A percentile compares a stretch with the other conserved stretches of the same genome.
Conservation (phyloP, 2,113 vertebrate genomes). For the Eurystomus gularis region DNA sequence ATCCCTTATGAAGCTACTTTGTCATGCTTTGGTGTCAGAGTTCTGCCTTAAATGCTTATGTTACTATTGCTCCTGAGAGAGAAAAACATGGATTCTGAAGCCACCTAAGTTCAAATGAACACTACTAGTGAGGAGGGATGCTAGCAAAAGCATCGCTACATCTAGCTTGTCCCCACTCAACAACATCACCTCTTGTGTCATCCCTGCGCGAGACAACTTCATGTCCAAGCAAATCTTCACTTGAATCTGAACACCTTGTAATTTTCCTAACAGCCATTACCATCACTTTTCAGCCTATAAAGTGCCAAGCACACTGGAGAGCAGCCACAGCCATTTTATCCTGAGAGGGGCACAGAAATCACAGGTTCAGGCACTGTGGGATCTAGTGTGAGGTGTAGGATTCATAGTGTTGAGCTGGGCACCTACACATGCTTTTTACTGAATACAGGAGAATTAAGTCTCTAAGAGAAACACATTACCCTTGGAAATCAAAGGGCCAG, state of each 20-base stretch:
- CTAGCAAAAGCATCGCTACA: fast-evolving
- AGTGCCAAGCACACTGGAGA: not conserved
- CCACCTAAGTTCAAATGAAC: not conserved
- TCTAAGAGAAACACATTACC: not conserved
- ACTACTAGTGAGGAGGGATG: not conserved
- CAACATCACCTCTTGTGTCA: not conserved
- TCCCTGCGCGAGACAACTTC: not conserved
- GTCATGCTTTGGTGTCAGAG: not conserved
- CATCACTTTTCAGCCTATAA: not conserved
- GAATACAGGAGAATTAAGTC: not conserved
- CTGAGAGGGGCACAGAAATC: not conserved
- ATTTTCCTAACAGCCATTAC: not conserved
- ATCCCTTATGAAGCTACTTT: not conserved
- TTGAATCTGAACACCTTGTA: not conserved
- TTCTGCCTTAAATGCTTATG: not conserved
- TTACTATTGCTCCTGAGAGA: not conserved
- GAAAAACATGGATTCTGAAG: not conserved
- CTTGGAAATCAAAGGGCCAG: not conserved
- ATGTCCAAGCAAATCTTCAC: not conserved
- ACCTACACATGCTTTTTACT: fast-evolving
- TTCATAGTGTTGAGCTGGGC: not conserved
- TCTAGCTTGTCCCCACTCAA: not conserved
- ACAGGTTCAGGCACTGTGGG: not conserved
- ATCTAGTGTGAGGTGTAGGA: not conserved
- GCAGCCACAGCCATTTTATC: not conserved